Conservation (phyloP, 2,113 vertebrate genomes). For the Panurus biarmicus region DNA sequence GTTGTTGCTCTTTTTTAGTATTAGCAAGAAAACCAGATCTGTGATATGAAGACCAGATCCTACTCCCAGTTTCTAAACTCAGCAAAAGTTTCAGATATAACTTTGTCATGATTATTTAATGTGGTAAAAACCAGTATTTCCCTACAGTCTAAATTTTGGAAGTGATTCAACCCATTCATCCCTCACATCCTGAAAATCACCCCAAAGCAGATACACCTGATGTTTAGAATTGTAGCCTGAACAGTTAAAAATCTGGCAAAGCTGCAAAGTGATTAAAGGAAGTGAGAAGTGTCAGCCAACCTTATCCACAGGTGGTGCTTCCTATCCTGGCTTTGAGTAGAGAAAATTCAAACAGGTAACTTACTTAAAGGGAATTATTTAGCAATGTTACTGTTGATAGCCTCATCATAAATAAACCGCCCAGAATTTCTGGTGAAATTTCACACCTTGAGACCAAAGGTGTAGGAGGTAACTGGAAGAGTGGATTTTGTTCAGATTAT, state of each 20-base stretch:
- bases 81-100: not conserved
- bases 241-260: not conserved
- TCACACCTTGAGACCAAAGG: not conserved
- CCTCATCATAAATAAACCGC: not conserved
- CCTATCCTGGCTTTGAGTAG: not conserved
- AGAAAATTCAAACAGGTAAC: not conserved
- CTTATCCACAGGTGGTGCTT: not conserved
- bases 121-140: not conserved
- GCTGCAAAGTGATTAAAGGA: not conserved
- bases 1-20: not conserved
- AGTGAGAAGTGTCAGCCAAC: not conserved
- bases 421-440: not conserved
- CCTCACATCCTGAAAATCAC: not conserved
- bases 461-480: not conserved
- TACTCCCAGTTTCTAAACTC: not conserved
- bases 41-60: not conserved
- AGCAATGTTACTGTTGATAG: not conserved
- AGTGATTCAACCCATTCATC: not conserved
- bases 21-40: not conserved
- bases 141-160: not conserved
- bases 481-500: not conserved
- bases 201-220: not conserved
- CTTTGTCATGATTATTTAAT: not conserved
- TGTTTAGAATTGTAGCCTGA: not conserved
- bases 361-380: not conserved